Base-by-base conservation (phyloP, 2,113 vertebrate genomes). In the Myotis brandtii region DNA sequence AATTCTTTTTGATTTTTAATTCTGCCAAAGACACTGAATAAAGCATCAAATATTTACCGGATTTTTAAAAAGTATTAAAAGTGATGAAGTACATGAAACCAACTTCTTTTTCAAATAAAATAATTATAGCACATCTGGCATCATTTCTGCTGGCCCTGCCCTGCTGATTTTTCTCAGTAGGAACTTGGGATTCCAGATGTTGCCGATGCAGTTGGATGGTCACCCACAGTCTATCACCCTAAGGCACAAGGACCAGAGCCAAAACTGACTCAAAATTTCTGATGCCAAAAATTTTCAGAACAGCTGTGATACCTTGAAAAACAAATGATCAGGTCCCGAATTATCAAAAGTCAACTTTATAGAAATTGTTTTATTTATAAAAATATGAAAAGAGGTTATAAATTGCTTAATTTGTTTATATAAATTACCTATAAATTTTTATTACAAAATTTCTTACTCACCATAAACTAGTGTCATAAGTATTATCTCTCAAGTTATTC, bases 51-150 rank as follows among this genome's bases (percentile, higher is more conserved):
- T n/a, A 85, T 90, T 94, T 70, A 66, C 56, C 80, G 75, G 52
- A 86, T 76, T 67, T 91, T 93, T 69, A 12, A 75, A 88, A 94
- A 92, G 32, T 90, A 48, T 70, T 95, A 66, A 85, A 77, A 92
- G 20, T 79, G 54, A 91, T 87, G 25, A 77, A 64, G 13, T 48
- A 18, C 9, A 73, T 9, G 30, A 87, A 87, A 90, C 14, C 40
- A 50, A 80, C 50, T 93, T 93, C 72, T 88, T 95, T 40, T 88
- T 16, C 66, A 96, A 93, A 91, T 52, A 70, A 23, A 82, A 52
- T 93, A 87, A 96, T 95, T 85, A 86, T 17, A 88, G 85, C 48
- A 93, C 97, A 96, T 95, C 93, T 97, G 96, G 67, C 54, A 25
- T 86, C 43, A 2, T 93, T 67, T 95, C 54, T 88, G 50, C 69